Evolutionary conservation across 2,113 vertebrate genomes (phyloP).

Genomic region (Glaucomys volans): DNA sequence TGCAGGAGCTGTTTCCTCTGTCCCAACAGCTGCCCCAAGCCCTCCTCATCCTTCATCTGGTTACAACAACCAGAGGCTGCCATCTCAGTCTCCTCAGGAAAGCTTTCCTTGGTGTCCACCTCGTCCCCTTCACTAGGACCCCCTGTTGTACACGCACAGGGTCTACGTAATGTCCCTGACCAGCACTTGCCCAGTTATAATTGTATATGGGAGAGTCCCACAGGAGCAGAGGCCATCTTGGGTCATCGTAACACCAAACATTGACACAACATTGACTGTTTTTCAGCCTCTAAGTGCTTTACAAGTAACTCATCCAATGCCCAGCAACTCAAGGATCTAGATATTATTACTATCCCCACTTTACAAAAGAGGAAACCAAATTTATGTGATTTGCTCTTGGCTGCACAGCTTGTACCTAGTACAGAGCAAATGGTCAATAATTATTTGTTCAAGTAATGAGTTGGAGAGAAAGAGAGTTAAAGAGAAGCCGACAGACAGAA

Average conservation of each 20-base stretch:
- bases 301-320: neutral
- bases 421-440: neutral
- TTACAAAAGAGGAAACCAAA: neutral
- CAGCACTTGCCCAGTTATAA: neutral
- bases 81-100: neutral
- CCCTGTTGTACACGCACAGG: neutral
- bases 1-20: neutral
- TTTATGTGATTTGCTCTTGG: neutral
- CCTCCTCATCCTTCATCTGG: accelerated
- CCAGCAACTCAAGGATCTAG: neutral
- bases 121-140: neutral
- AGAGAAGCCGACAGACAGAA: neutral
- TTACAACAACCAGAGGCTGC: neutral
- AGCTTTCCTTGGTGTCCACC: neutral
- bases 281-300: neutral
- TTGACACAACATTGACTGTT: neutral
- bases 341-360: neutral
- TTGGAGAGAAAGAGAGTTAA: neutral
- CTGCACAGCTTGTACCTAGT: neutral
- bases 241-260: too few species aligned
- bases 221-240: neutral
- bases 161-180: neutral
- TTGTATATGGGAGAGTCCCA: neutral
- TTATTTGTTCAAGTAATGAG: neutral
- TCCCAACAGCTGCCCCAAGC: neutral